A percentile compares a stretch with the other conserved stretches of the same genome.
These are phyloP conservation scores for Premnoplex brunnescens DNA, from an alignment of 2,797 vertebrate species.

Conservation along the genomic window DNA sequence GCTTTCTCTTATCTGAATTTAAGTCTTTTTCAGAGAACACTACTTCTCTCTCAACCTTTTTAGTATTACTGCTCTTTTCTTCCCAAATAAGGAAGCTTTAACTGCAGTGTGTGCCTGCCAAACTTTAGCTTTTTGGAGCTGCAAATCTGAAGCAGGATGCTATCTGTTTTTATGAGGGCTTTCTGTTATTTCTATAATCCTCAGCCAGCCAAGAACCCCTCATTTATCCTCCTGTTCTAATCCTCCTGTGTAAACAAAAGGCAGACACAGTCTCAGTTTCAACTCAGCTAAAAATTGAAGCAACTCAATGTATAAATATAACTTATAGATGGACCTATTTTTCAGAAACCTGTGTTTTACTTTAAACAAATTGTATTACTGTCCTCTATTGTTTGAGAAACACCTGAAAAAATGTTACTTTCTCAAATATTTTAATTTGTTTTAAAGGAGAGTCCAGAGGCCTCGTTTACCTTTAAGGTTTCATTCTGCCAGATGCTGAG, in stretches of 20 bases:
- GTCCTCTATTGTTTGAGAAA: not conserved
- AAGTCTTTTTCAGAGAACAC: not conserved
- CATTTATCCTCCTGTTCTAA: conserved; percentile 49
- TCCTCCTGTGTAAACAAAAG: conserved; percentile 51
- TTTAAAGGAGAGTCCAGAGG: not conserved
- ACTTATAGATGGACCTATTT: not conserved
- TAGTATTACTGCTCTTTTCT: conserved; percentile 29
- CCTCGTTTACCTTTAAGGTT: not conserved
- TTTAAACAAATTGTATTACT: not conserved
- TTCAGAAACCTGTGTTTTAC: not conserved
- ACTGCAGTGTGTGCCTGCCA: conserved; percentile 41
- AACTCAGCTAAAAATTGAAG: not conserved
- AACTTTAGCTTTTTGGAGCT: conserved; percentile 50
- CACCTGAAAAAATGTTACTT: not conserved
- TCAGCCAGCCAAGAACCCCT: conserved; percentile 39
- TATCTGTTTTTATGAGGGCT: conserved; percentile 56
- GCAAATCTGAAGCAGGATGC: conserved; percentile 44
- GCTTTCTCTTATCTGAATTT: conserved; percentile 22
- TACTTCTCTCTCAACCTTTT: not conserved
- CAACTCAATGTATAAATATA: not conserved
- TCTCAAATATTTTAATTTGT: not conserved
- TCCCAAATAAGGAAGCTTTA: conserved; percentile 74
- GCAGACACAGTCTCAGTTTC: not conserved
- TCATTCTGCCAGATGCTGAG: not conserved
- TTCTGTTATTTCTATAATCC: conserved; percentile 66